A percentile compares a stretch with the other conserved stretches of the same genome.
Conservation (phyloP, 2,797 vertebrate genomes). For the Alectoris magna region DNA sequence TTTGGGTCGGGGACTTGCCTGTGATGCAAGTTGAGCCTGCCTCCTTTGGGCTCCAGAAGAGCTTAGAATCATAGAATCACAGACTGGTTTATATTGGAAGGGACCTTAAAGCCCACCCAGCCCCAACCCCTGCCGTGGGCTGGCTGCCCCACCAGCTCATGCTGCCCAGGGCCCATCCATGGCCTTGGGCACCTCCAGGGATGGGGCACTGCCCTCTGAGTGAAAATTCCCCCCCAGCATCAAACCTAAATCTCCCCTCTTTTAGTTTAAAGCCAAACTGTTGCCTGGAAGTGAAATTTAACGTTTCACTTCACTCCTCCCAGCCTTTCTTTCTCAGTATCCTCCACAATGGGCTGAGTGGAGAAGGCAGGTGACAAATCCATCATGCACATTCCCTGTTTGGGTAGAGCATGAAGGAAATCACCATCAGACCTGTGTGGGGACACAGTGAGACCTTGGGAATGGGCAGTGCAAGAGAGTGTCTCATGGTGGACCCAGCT, state of each 20-base stretch:
- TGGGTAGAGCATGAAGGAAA: neutral
- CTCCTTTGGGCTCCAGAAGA: rapidly evolving
- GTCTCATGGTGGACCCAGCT: neutral
- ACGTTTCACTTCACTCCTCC: neutral
- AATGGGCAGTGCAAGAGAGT: neutral
- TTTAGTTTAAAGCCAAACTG: neutral
- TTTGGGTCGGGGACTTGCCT: neutral
- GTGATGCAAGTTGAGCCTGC: neutral
- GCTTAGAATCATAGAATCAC: neutral
- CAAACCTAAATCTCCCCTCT: no score
- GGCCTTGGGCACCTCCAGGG: no score
- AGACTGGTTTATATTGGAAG: no score
- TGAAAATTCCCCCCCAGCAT: no score
- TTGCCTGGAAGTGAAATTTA: neutral
- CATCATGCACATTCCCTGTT: rapidly evolving
- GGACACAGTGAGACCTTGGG: neutral
- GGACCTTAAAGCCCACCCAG: no score
- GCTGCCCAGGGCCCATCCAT: no score
- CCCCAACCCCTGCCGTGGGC: no score
- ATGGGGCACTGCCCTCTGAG: no score
- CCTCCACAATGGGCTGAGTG: neutral
- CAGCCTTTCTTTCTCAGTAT: neutral
- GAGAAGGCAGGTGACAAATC: neutral
- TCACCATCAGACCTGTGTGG: neutral
- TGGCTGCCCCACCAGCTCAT: no score